phyloP scores from a whole-genome alignment of 2,888 invertebrate species.

The Acanthosepion esculentum region DNA sequence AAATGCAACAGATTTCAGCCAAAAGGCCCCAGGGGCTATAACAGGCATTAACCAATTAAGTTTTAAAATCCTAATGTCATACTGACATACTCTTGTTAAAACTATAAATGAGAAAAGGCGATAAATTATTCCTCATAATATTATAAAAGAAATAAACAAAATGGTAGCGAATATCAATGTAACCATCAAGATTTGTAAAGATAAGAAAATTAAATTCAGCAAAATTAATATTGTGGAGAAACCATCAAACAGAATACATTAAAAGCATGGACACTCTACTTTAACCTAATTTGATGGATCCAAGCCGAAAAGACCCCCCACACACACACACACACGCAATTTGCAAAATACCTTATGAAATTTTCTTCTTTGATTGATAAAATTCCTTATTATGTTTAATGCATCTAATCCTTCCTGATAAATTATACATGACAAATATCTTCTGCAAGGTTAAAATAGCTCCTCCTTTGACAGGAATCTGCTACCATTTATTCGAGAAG shows the following conservation, averaged over 20 bases:
- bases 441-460: too few species aligned
- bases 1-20: too few species aligned
- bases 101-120: neutral
- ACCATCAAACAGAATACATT: constrained; percentile 8
- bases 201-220: neutral
- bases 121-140: neutral
- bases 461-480: too few species aligned
- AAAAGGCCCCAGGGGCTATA: too few species aligned
- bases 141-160: neutral
- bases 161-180: neutral
- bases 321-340: too few species aligned
- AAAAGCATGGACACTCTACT: neutral
- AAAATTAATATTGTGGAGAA: neutral
- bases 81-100: too few species aligned
- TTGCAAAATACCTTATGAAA: neutral
- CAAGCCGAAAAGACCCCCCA: neutral
- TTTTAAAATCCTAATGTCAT: too few species aligned
- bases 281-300: neutral
- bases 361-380: neutral
- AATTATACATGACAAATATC: too few species aligned
- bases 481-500: too few species aligned
- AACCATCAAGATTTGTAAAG: neutral
- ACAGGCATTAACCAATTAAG: too few species aligned
- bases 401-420: too few species aligned
- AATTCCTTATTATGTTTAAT: too few species aligned